Conservation (phyloP, 2,888 invertebrate genomes). For the Prionchulus punctatus region DNA sequence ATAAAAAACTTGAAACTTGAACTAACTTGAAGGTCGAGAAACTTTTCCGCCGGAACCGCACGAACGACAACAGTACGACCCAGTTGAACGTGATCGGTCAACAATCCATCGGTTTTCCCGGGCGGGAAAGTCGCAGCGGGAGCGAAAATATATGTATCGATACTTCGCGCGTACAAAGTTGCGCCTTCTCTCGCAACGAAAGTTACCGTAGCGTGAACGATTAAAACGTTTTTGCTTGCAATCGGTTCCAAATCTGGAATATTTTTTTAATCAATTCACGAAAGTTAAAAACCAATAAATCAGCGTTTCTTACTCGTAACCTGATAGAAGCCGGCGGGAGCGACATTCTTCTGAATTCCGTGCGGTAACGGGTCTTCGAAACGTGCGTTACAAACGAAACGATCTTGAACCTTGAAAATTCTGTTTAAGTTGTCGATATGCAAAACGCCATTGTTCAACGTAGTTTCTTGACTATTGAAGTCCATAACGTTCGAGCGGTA, state of each 20-base stretch:
- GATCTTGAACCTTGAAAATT: neutral
- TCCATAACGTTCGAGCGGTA: neutral
- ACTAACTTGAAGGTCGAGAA: neutral
- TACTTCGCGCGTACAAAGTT: neutral
- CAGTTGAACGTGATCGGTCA: neutral
- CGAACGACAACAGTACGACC: constrained; percentile 1
- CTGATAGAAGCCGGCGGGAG: neutral
- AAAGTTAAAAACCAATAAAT: too few relatives aligned
- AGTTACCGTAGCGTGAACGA: neutral
- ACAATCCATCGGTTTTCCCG: too few relatives aligned
- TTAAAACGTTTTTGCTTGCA: neutral
- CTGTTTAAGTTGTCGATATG: neutral
- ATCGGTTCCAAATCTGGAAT: neutral
- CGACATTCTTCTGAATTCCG: neutral
- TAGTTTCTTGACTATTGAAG: neutral
- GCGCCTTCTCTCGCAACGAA: neutral
- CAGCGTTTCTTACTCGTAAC: neutral
- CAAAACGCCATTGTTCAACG: neutral
- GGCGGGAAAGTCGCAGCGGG: neutral
- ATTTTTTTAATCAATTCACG: too few relatives aligned
- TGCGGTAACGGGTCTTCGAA: neutral
- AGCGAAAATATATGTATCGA: neutral
- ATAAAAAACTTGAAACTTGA: neutral
- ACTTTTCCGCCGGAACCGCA: neutral
- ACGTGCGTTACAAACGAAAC: neutral